Base-by-base conservation (phyloP, 2,888 invertebrate genomes). In the Phengaris alcon region DNA sequence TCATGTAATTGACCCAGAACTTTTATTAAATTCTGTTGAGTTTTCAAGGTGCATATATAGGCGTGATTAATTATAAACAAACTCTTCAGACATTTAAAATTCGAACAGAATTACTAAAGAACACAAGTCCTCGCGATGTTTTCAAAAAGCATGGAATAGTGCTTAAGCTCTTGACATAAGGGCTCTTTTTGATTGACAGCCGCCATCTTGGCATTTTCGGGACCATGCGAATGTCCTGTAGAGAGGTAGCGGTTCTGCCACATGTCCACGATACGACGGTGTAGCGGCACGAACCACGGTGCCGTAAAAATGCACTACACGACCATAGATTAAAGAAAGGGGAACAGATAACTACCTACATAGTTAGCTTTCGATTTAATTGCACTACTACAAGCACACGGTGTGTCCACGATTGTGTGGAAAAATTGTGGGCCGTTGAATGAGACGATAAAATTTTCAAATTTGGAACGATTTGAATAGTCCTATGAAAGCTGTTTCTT, bases 141-240 rank as follows among this genome's bases (percentile, higher is more conserved):
- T 68, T 46, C 12, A 13, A 68, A 46, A 48, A 48, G 12, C 64
- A 35, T 6, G 64, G 8, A 64, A 64, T 44, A 44, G 64, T 64
- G 64, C 64, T 64, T 64, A 13, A 35, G 35, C 44, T 6, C 2
- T 12, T 6, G 64, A 64, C 64, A 64, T 35, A 64, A 64, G 64
- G 10, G 64, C 64, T 64, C 64, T 44, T 64, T 64, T 64, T 22
- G 59, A 64, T 10, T 64, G 64, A 64, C 64, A 64, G 64, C 64
- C 35, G 35, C 64, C 64, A 64, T 64, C 64, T 64, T 64, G 64
- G 64, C 35, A 6, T n/a, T n/a, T 12, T 22, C 22, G 46, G 3
- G 35, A 35, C 35, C 55, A 12, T n/a, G 48, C 46, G 69, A 64
- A 64, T 64, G 69, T 69, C 69, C 48, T 69, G 69, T 48, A 69